Evolutionary conservation across 2,797 vertebrate species (phyloP), one percentile per base, ranked within the genome.

Genomic region (Hephaestus fuliginosus): DNA sequence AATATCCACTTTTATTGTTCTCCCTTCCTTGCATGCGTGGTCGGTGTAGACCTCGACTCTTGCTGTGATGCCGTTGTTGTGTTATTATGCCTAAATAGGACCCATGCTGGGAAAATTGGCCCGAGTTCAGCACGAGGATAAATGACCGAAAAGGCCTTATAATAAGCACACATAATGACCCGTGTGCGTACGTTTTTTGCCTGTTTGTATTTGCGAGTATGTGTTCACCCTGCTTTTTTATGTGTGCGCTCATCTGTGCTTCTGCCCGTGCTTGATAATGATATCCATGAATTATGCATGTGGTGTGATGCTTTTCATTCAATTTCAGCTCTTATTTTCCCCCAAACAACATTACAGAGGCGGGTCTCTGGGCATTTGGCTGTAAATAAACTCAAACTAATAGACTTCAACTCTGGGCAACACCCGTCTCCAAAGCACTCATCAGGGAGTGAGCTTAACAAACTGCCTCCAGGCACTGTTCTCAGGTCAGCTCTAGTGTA

Each of bases 381-480:
- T 94, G 93, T 94, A 94, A 93, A 95, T 95, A 95, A 93, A 94
- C 91, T 93, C 84, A 3, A 91, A 92, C 91, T 93, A 95, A 95
- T 93, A 92, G 93, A 95, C 91, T 92, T 90, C 90, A 92, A 93
- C 92, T 93, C 89, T 86, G 94, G 90, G 89, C 92, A 92, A 88
- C 91, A 91, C 90, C 90, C 90, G 73, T 92, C 91, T 91, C 79
- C 82, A 85, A 89, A 89, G 80, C 90, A 86, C 81, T 88, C 91
- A 73, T 84, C 73, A 66, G 92, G 86, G 91, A 93, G 61, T 20
- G 2, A 81, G 86, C 80, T 91, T 88, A 93, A 92, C 92, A 93
- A 90, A 91, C 65, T 82, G 88, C 90, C 91, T 86, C 51, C 68
- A 83, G 88, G 89, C 86, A 7, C 89, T 81, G 88, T 69, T 90